Evolutionary conservation across 2,797 vertebrate genomes (phyloP).

Genomic region (Mionectes olivaceus): DNA sequence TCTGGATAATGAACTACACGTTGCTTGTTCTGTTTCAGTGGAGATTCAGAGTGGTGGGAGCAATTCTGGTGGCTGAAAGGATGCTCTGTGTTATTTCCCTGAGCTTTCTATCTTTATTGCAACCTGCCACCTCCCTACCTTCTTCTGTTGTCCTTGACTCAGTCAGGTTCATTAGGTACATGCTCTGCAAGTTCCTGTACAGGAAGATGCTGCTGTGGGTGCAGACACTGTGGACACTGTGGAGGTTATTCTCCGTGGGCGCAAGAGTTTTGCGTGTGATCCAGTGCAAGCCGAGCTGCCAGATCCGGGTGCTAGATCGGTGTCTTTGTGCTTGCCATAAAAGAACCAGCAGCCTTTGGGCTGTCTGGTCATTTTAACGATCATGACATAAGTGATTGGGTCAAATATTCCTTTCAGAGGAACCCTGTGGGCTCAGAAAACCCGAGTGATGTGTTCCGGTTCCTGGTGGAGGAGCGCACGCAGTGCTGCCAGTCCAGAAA

Average conservation of each 20-base stretch:
- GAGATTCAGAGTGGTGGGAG: background rate
- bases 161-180: background rate
- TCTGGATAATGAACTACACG: slow-evolving; percentile 18
- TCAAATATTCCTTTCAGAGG: slow-evolving; percentile 80
- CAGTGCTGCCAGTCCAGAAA: slow-evolving; percentile 96
- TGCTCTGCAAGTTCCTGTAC: background rate
- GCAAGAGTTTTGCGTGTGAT: background rate
- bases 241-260: background rate
- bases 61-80: background rate
- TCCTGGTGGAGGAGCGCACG: slow-evolving; percentile 93
- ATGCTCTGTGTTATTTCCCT: background rate
- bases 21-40: background rate
- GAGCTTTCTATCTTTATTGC: background rate
- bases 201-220: background rate
- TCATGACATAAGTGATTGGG: accelerated
- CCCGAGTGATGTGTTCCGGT: slow-evolving; percentile 94
- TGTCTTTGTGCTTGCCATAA: background rate
- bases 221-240: background rate
- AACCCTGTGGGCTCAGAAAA: slow-evolving; percentile 93
- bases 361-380: background rate
- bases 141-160: background rate
- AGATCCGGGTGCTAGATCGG: background rate
- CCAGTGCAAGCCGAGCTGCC: background rate
- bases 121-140: background rate
- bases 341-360: background rate